Evolutionary conservation across 1,140 invertebrate species (phyloP).

Genomic region (Pemphigus obesinymphae): DNA sequence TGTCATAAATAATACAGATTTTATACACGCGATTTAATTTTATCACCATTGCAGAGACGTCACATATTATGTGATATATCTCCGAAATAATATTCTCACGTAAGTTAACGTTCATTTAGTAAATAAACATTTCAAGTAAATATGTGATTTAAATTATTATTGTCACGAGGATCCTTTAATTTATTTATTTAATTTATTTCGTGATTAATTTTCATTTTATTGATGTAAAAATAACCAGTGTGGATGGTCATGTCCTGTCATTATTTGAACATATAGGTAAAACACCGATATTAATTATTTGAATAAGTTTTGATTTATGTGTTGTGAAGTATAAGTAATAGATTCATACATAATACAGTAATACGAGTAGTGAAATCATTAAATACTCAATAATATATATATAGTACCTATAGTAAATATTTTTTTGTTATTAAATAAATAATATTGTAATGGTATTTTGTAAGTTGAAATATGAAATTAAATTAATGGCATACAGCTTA

Average conservation of each 20-base stretch:
- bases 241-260: not conserved
- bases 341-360: not conserved
- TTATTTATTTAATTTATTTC: not conserved
- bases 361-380: not conserved
- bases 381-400: no score
- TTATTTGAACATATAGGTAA: not conserved
- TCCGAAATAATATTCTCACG: no score
- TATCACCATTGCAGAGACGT: not conserved
- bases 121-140: not conserved
- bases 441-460: no score
- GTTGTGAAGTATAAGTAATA: not conserved
- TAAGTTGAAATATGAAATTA: no score
- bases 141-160: not conserved
- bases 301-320: not conserved
- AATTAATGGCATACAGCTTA: no score
- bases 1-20: not conserved
- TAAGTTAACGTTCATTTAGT: not conserved
- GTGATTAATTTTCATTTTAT: not conserved
- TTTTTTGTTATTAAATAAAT: no score
- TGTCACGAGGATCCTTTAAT: not conserved
- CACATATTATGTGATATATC: not conserved
- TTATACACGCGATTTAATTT: not conserved
- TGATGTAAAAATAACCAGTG: not conserved
- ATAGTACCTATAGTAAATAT: no score
- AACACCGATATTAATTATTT: not conserved